Conservation (phyloP, 2,888 invertebrate species). For the Criorhina ranunculi region DNA sequence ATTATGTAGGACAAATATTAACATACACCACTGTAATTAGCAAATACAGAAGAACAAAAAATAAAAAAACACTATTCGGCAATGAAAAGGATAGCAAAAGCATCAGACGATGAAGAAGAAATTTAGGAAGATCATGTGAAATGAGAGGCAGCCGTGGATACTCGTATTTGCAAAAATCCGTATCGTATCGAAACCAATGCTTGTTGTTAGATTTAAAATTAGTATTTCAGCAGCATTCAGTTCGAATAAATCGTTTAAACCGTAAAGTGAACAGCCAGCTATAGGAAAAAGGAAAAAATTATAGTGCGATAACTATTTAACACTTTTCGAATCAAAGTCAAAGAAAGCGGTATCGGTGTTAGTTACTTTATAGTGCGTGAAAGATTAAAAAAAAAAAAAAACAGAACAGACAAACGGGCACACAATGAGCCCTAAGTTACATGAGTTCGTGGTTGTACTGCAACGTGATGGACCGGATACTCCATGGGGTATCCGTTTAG, state of each 20-base stretch:
- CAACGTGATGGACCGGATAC: slow-evolving; percentile 89
- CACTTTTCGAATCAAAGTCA: slow-evolving; percentile 9
- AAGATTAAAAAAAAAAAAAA: too few species aligned
- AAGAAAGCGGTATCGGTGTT: slow-evolving; percentile 10
- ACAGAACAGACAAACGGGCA: slow-evolving; percentile 34
- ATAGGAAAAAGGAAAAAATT: slow-evolving; percentile 21
- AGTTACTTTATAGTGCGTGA: slow-evolving; percentile 29
- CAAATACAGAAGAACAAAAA: slow-evolving; percentile 47
- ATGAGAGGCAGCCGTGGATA: slow-evolving; percentile 58
- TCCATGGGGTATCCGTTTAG: slow-evolving; percentile 94
- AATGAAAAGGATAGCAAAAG: slow-evolving; percentile 72
- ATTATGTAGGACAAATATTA: slow-evolving; percentile 53
- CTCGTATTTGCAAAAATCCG: slow-evolving; percentile 66
- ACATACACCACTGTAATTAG: slow-evolving; percentile 39
- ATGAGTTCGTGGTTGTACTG: slow-evolving; percentile 91
- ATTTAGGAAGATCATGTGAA: slow-evolving; percentile 63
- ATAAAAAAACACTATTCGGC: slow-evolving; percentile 56
- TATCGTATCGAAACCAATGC: slow-evolving; percentile 72
- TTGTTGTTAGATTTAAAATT: slow-evolving; percentile 82
- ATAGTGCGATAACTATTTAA: slow-evolving; percentile 57
- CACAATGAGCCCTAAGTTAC: slow-evolving; percentile 86
- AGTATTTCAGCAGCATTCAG: slow-evolving; percentile 85
- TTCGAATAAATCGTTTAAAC: slow-evolving; percentile 83
- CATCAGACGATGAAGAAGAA: slow-evolving; percentile 50
- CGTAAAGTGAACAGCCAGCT: slow-evolving; percentile 59